Conservation (phyloP, 2,888 invertebrate genomes). For the Suillia variegata region DNA sequence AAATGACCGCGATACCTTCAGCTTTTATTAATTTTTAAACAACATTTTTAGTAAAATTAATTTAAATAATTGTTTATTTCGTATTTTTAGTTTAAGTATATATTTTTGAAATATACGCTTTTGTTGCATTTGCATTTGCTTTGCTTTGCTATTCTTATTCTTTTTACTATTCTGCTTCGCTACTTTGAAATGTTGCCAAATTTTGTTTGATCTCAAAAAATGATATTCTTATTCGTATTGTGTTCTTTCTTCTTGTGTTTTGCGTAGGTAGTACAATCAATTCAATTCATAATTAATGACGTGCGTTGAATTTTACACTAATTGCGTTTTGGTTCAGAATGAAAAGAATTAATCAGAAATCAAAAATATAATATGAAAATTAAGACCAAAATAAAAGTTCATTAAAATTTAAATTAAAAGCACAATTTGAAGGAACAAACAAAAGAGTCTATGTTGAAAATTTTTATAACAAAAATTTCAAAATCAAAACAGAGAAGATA, state of each 20-base stretch:
- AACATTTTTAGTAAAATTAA: neutral
- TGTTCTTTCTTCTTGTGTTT: too few species aligned
- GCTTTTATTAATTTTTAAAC: too few species aligned
- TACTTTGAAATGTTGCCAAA: too few species aligned
- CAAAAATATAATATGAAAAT: neutral
- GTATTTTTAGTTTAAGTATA: conserved; percentile 9
- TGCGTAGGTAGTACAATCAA: too few species aligned
- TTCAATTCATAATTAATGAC: too few species aligned
- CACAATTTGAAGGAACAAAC: neutral
- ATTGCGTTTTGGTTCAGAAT: conserved; percentile 11
- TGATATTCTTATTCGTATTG: too few species aligned
- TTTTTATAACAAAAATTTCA: neutral
- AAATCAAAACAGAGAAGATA: neutral
- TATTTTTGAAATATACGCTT: conserved; percentile 12
- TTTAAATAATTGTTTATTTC: conserved; percentile 14
- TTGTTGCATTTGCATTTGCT: conserved; percentile 3
- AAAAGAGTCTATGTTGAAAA: too few species aligned
- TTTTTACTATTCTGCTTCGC: too few species aligned
- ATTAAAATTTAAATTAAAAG: neutral
- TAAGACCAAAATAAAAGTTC: conserved; percentile 10
- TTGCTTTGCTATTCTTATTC: conserved; percentile 6
- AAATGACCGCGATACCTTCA: neutral
- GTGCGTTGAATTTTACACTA: too few species aligned
- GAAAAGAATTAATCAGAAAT: neutral
- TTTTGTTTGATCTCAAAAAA: neutral